A percentile compares a stretch with the other conserved stretches of the same genome.
Evolutionary conservation across 2,797 vertebrate species (phyloP).

Genomic region (Molossus molossus): DNA sequence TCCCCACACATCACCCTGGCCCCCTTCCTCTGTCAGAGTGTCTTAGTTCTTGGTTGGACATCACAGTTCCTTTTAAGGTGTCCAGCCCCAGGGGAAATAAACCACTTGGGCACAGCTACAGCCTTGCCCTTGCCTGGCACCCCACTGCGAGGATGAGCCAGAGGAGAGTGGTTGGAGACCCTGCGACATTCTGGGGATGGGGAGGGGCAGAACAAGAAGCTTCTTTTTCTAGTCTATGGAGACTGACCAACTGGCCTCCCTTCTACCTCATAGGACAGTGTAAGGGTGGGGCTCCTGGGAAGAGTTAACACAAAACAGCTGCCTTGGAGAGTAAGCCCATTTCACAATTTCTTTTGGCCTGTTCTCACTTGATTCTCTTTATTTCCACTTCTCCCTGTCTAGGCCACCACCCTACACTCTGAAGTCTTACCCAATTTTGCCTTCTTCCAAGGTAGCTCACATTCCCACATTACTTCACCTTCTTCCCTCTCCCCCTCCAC

Average conservation of each 20-base stretch:
- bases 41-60: background rate
- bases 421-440: background rate
- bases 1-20: background rate
- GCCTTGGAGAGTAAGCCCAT: background rate
- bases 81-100: background rate
- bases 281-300: background rate
- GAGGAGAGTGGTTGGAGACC: background rate
- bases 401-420: background rate
- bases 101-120: background rate
- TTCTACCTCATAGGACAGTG: background rate
- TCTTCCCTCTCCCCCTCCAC: background rate
- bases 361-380: background rate
- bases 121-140: background rate
- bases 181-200: background rate
- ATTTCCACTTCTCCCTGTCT: background rate
- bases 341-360: background rate
- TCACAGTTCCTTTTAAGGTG: background rate
- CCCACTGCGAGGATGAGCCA: background rate
- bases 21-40: background rate
- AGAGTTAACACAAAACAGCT: conserved; percentile 22
- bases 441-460: background rate
- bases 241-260: background rate
- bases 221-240: background rate
- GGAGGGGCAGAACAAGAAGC: background rate
- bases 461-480: background rate